phyloP scores from a whole-genome alignment of 35 echinoderm and acorn worm species.

The Strongylocentrotus purpuratus region DNA sequence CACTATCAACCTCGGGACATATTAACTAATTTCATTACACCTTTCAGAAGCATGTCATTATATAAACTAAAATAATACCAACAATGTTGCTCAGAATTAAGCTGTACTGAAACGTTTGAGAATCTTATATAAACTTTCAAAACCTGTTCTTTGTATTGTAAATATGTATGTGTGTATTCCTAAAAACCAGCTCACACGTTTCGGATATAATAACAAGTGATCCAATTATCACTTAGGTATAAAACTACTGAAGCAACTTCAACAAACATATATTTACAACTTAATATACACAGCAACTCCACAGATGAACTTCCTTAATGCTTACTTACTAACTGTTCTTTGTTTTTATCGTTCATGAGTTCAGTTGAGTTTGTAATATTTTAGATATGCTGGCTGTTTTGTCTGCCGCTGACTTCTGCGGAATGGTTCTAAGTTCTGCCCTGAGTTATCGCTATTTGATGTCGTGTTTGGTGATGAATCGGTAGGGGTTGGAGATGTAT shows the following conservation, averaged over 20 bases:
- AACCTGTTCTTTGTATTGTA: too few species aligned
- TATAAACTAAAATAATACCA: too few species aligned
- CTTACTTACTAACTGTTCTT: neutral
- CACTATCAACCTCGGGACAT: too few species aligned
- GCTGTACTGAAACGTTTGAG: too few species aligned
- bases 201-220: too few species aligned
- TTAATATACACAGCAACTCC: neutral
- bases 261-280: neutral
- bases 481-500: neutral
- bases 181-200: too few species aligned
- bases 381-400: conserved; percentile 8
- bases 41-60: too few species aligned
- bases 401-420: conserved; percentile 12
- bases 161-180: too few species aligned
- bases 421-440: neutral
- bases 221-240: too few species aligned
- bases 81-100: too few species aligned
- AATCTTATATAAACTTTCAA: too few species aligned
- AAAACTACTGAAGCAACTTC: neutral
- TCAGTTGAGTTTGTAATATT: conserved; percentile 39
- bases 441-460: neutral
- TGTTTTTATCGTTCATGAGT: neutral
- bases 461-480: neutral
- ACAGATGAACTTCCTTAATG: neutral
- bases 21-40: too few species aligned